Evolutionary conservation across 2,113 vertebrate genomes (phyloP).

Genomic region (Apteryx owenii): DNA sequence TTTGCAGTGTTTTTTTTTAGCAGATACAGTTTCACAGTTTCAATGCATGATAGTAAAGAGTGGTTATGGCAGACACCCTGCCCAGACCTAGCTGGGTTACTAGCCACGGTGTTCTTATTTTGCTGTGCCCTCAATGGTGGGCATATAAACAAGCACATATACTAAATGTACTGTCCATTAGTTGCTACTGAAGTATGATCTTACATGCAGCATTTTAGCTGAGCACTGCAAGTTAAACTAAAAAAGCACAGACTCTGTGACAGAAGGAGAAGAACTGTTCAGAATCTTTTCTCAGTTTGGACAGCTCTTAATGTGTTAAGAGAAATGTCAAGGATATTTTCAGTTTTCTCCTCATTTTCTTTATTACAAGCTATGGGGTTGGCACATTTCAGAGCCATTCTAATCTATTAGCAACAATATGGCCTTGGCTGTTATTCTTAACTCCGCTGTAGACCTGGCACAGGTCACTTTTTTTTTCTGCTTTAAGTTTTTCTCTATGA

Average conservation of each 20-base stretch:
- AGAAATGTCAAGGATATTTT: slow-evolving; percentile 64
- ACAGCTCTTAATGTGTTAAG: slow-evolving; percentile 58
- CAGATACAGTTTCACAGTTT: neutral
- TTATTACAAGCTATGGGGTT: neutral
- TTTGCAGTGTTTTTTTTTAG: neutral
- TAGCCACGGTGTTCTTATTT: neutral
- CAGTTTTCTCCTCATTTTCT: slow-evolving; percentile 29
- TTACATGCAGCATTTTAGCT: rapidly evolving
- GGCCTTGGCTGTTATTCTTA: slow-evolving; percentile 27
- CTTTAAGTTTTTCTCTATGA: neutral
- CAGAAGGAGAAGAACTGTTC: slow-evolving; percentile 58
- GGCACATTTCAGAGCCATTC: neutral
- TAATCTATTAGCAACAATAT: slow-evolving; percentile 24
- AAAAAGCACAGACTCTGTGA: slow-evolving; percentile 42
- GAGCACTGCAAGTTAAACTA: neutral
- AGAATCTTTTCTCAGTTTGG: slow-evolving; percentile 44
- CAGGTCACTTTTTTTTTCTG: neutral
- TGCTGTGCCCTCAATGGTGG: neutral
- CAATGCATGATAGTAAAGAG: rapidly evolving
- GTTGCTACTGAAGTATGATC: neutral
- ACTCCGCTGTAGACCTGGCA: neutral
- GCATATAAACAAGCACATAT: neutral
- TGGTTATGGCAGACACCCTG: neutral
- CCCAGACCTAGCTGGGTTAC: neutral
- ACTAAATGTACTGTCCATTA: neutral